Evolutionary conservation across 2,888 invertebrate species (phyloP).

Genomic region (Vandiemenella viatica): DNA sequence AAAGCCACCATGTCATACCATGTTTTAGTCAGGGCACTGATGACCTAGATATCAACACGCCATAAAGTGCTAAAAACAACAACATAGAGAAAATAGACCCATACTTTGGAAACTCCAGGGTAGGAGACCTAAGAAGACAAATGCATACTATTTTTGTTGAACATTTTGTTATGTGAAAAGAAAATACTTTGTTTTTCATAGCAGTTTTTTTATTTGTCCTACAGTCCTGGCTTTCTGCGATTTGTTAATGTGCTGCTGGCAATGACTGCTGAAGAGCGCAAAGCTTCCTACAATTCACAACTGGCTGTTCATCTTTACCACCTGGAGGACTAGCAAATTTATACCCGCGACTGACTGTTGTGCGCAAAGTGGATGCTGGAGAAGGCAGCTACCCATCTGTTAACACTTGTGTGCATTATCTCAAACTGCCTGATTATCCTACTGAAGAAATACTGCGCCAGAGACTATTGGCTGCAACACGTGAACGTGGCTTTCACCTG

Average conservation of each 20-base stretch:
- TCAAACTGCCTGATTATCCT: conserved; percentile 94
- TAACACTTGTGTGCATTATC: conserved; percentile 97
- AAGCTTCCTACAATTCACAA: conserved; percentile 95
- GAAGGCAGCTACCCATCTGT: conserved; percentile 97
- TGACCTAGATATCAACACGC: too few relatives aligned
- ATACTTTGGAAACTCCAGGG: too few relatives aligned
- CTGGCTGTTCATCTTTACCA: conserved; percentile 94
- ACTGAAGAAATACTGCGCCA: conserved; percentile 85
- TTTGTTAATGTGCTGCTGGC: conserved; percentile 88
- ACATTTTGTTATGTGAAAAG: too few relatives aligned
- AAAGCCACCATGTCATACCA: too few relatives aligned
- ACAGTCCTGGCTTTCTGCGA: conserved; percentile 82
- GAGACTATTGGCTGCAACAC: conserved; percentile 84
- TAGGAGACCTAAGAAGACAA: too few relatives aligned
- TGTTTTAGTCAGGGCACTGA: too few relatives aligned
- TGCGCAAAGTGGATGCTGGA: conserved; percentile 93
- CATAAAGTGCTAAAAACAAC: too few relatives aligned
- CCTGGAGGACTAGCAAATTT: conserved; percentile 96
- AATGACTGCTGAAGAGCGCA: conserved; percentile 82
- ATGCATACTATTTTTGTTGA: too few relatives aligned
- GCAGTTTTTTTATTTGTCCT: conserved; percentile 15
- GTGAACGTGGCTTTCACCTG: conserved; percentile 95
- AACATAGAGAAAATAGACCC: too few relatives aligned
- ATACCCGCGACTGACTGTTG: conserved; percentile 91
- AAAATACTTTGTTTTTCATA: not conserved